Conservation (phyloP, 2,797 vertebrate genomes). For the Pseudomugil gertrudae region DNA sequence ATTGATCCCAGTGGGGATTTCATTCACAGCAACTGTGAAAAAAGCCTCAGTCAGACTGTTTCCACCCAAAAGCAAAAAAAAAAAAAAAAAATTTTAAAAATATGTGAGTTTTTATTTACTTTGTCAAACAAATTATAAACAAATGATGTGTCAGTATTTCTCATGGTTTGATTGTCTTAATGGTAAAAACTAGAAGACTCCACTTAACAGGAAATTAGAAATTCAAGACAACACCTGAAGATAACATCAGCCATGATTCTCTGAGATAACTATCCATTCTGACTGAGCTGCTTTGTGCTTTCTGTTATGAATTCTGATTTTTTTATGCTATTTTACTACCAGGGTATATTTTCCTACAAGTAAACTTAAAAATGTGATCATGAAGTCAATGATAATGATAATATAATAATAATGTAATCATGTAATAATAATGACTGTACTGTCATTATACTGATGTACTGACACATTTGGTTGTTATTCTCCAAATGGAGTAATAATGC, state of each 20-base stretch:
- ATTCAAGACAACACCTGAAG: constrained; percentile 22
- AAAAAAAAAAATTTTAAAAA: not conserved
- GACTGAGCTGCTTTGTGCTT: constrained; percentile 22
- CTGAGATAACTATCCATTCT: constrained; percentile 47
- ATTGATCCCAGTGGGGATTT: constrained; percentile 20
- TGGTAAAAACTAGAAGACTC: constrained; percentile 20
- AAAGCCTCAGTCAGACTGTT: no score
- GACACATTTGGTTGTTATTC: not conserved
- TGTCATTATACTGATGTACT: no score
- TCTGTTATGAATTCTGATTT: constrained; percentile 16
- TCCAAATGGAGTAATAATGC: constrained; percentile 1
- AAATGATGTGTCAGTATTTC: not conserved
- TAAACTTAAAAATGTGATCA: not conserved
- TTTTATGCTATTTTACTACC: not conserved
- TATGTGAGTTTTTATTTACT: no score
- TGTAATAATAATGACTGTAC: not conserved
- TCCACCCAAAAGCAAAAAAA: no score
- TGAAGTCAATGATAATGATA: constrained; percentile 8
- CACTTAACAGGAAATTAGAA: constrained; percentile 18
- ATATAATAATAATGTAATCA: no score
- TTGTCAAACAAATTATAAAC: constrained; percentile 4
- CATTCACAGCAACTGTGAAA: constrained; percentile 7
- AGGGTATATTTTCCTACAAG: not conserved
- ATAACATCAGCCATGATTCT: constrained; percentile 42
- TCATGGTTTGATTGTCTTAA: constrained; percentile 6